Conservation (phyloP, 2,113 vertebrate species). For the Gorilla gorilla region DNA sequence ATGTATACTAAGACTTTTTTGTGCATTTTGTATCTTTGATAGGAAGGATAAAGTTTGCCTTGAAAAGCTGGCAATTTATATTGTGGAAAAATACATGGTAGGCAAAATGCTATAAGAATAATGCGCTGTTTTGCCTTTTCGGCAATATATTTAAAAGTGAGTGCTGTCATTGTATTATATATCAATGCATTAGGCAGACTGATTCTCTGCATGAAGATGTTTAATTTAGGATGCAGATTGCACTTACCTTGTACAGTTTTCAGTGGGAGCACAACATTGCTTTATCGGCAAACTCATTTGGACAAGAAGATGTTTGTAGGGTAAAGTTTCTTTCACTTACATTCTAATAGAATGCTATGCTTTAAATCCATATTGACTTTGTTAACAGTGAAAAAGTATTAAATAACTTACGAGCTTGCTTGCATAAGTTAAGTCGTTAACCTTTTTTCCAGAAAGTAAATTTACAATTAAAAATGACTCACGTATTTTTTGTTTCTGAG, state of each 20-base stretch:
- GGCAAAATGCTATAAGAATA: neutral
- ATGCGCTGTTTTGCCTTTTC: neutral
- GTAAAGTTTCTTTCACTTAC: neutral
- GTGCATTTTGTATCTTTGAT: conserved; percentile 38
- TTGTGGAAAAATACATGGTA: neutral
- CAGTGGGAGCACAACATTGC: neutral
- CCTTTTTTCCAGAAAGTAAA: conserved; percentile 70
- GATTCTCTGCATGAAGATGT: neutral
- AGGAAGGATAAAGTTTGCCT: neutral
- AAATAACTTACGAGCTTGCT: conserved; percentile 64
- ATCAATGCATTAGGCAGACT: neutral
- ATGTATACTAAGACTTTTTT: neutral
- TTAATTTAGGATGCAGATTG: conserved; percentile 20
- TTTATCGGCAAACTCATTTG: neutral
- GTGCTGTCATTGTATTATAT: neutral
- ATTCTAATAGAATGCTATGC: neutral
- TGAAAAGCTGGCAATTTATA: neutral
- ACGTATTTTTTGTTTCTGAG: conserved; percentile 17
- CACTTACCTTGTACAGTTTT: neutral
- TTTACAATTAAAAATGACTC: conserved; percentile 60
- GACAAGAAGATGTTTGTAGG: neutral
- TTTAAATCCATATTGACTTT: conserved; percentile 54
- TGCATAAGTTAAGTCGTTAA: conserved; percentile 72
- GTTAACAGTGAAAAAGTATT: conserved; percentile 51
- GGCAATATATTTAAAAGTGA: neutral